Evolutionary conservation across 2,113 vertebrate genomes (phyloP).

Genomic region (Dipodomys spectabilis): DNA sequence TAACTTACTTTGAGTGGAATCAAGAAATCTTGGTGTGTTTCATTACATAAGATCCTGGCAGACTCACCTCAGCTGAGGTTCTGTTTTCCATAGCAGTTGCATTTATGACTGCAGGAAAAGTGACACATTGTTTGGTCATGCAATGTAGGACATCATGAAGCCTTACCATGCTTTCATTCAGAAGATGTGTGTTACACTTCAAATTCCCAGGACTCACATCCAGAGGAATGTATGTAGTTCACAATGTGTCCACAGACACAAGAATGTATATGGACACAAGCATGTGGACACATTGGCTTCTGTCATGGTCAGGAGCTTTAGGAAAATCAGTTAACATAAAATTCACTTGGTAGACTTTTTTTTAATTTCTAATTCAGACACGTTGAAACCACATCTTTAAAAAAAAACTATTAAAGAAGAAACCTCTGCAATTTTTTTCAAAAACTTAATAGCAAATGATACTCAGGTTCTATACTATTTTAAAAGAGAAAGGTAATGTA

Average conservation of each 20-base stretch:
- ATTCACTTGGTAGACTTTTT: slow-evolving; percentile 9
- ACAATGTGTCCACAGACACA: too few species aligned
- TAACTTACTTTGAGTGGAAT: slow-evolving; percentile 66
- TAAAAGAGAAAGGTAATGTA: not conserved
- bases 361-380: not conserved
- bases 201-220: not conserved
- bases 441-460: not conserved
- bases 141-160: not conserved
- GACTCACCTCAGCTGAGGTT: not conserved
- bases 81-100: not conserved
- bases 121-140: not conserved
- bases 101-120: not conserved
- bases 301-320: not conserved
- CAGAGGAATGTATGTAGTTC: not conserved
- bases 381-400: not conserved
- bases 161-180: not conserved
- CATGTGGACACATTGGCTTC: not conserved
- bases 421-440: not conserved
- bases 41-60: slow-evolving; percentile 17
- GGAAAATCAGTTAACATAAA: slow-evolving; percentile 33
- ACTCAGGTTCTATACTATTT: not conserved
- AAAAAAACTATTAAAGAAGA: slow-evolving; percentile 27
- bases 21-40: slow-evolving; percentile 51
- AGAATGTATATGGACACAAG: not conserved
- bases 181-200: not conserved